Conservation (phyloP, 1,140 invertebrate genomes). For the Procambarus virginalis region DNA sequence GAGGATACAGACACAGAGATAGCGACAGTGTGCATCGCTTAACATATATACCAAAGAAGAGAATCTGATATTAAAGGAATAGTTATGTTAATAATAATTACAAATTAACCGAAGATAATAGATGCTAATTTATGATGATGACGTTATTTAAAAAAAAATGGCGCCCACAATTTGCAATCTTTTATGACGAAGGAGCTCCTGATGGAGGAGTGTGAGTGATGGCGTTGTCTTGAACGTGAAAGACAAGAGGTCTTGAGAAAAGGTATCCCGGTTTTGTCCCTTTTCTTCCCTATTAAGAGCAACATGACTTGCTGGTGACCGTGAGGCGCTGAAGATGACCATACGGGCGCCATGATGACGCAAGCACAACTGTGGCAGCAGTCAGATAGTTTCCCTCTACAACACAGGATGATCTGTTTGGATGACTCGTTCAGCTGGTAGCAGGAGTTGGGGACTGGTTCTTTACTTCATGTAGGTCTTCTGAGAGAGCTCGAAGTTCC, state of each 20-base stretch:
- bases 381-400: background rate
- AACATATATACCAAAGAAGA: background rate
- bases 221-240: background rate
- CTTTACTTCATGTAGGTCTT: slow-evolving; percentile 67
- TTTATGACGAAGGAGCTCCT: background rate
- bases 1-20: background rate
- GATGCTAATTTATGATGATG: background rate
- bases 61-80: background rate
- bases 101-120: background rate
- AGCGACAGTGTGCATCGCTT: background rate
- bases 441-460: background rate
- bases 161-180: background rate
- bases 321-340: background rate
- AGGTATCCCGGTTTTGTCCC: background rate
- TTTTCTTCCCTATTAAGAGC: background rate
- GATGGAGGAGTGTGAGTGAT: background rate
- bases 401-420: background rate
- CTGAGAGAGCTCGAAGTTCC: slow-evolving; percentile 67
- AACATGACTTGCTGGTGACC: background rate
- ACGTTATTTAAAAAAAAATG: background rate
- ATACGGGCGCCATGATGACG: background rate
- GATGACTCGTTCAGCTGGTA: background rate
- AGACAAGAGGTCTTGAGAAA: background rate
- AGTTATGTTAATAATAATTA: background rate
- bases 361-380: background rate